Base-by-base conservation (phyloP, 2,113 vertebrate genomes). In the Globicephala melas region DNA sequence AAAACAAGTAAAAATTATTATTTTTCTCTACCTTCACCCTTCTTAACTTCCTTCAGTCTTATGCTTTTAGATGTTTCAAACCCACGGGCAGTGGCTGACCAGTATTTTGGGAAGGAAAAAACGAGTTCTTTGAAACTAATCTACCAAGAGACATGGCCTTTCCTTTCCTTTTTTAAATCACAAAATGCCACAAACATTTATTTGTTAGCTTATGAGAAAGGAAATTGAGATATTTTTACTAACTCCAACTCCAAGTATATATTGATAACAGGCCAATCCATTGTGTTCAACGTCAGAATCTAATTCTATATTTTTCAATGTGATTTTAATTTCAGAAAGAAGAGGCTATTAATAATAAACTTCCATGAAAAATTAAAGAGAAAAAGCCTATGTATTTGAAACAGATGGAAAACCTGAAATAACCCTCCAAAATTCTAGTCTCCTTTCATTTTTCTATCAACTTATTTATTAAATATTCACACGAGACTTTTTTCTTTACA, bases 321-420 rank as follows among this genome's bases (percentile, higher is more conserved):
- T 98, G 92, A 97, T 98, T 98, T 98, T 98, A 98, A 98, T 98
- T 98, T 98, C 96, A 98, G 96, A 97, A 97, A 98, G 95, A 98
- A 98, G 96, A 98, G 89, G 95, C 91, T 98, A 97, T 99, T 98
- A 98, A 98, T 98, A 98, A 98, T 97, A 98, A 98, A 98, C 98
- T 98, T 97, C 77, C 97, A 98, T 98, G 97, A 98, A 98, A 98
- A 97, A 97, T 98, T 98, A 98, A 99, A 98, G 98, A 98, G 97
- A 98, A 86, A 92, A 90, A 97, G 97, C 91, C 97, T 98, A 87
- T 98, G 96, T 98, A 98, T 98, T 98, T 98, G 94, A 95, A 99
- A 98, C 98, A 98, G 98, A 98, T 98, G 98, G 98, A 98, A 98
- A 98, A 98, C 97, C 98, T 98, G 97, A 98, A 98, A 98, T 97